Base-by-base conservation (phyloP, 2,888 invertebrate species). In the Andrena minutula region DNA sequence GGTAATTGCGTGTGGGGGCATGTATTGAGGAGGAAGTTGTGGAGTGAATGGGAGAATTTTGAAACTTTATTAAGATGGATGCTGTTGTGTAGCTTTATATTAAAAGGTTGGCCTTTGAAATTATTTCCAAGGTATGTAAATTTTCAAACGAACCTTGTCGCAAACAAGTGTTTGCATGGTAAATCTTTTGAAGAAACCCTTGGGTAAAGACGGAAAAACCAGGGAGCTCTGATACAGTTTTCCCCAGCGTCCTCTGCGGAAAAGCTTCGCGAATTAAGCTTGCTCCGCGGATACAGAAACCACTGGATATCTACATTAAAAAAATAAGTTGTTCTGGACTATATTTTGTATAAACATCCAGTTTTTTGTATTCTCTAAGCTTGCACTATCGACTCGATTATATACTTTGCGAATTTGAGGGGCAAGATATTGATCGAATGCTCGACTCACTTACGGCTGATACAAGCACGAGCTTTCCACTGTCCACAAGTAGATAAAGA, bases 401-500 rank as follows among this genome's bases (percentile, higher is more conserved):
- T 3, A 26, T 3, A n/a, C n/a, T 66, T 20, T 10, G 20, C 5
- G 6, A 64, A 64, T 12, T 26, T 64, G 47, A 35, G 3, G n/a
- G 26, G 12, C 1, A 4, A 28, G 12, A 23, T 41, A 47, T 64
- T 53, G 68, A 10, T 35, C 10, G 10, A n/a, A 49, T 23, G 7
- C 26, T 47, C 16, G 26, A 4, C 35, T 65, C 68, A 51, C 28
- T 75, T 61, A 10, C 75, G 2, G 77, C 32, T 35, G 79, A 75
- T 86, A 85, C 85, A 47, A 53, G 28, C 65, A 53, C 28, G 30
- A 5, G 12, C 68, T 49, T 60, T 30, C 30, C 20, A 30, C 20
- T 75, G 56, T 49, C 58, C 83, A 12, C 53, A 16, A 49, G 87
- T 78, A 20, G 86, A 74, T 87, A 87, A 87, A 63, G 75, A 72